Evolutionary conservation across 2,888 invertebrate genomes (phyloP).

Genomic region (Aricia artaxerxes): DNA sequence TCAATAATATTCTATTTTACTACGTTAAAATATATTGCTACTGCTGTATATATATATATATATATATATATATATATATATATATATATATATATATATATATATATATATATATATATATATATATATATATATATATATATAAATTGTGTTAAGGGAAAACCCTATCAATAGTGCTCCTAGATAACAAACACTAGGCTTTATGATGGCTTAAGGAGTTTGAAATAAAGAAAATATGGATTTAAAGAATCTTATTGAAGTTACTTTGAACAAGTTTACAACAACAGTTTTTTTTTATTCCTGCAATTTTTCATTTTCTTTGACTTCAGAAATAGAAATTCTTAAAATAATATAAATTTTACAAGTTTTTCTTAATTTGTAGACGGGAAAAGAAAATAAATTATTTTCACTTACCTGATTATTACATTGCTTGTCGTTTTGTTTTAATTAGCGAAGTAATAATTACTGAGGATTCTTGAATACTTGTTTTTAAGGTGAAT

Average conservation of each 20-base stretch:
- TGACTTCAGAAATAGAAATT: not conserved
- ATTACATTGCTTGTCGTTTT: too few relatives aligned
- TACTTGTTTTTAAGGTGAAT: too few relatives aligned
- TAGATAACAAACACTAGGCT: not conserved
- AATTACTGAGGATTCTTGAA: too few relatives aligned
- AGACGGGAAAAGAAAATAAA: not conserved
- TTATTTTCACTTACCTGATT: not conserved
- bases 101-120: too few relatives aligned
- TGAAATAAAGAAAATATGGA: not conserved
- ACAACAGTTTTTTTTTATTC: constrained; percentile 22
- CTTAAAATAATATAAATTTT: not conserved
- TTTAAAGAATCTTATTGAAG: constrained; percentile 22
- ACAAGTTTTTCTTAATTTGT: not conserved
- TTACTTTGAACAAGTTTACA: constrained; percentile 34
- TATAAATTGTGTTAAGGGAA: not conserved
- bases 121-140: too few relatives aligned
- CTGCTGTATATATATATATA: too few relatives aligned
- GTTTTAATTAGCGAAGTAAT: too few relatives aligned
- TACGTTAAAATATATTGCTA: not conserved
- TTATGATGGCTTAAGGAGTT: not conserved
- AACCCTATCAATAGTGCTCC: not conserved
- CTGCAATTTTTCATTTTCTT: constrained; percentile 26
- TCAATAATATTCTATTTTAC: not conserved
- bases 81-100: too few relatives aligned
- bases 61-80: too few relatives aligned